Conservation (phyloP, 2,888 invertebrate species). For the Panorpa germanica region DNA sequence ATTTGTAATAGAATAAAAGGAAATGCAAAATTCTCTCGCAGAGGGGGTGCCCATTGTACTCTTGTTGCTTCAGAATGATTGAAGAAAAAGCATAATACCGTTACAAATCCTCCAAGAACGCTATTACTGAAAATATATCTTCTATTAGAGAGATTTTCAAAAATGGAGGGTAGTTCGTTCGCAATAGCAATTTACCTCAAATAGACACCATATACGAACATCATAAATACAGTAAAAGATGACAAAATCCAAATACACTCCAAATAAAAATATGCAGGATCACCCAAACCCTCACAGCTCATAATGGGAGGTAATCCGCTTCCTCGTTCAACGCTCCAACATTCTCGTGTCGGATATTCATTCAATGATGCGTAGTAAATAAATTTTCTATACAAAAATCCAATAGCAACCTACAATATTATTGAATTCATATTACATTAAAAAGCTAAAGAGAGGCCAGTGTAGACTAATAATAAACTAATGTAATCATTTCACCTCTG, state of each 20-base stretch:
- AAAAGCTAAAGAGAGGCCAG: too few relatives aligned
- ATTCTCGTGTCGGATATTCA: slow-evolving; percentile 17
- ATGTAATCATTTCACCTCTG: slow-evolving; percentile 38
- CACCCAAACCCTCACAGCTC: slow-evolving; percentile 63
- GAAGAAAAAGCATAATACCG: slow-evolving; percentile 52
- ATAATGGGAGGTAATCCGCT: slow-evolving; percentile 36
- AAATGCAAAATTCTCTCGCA: slow-evolving; percentile 72
- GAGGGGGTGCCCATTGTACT: slow-evolving; percentile 72
- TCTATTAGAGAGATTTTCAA: too few relatives aligned
- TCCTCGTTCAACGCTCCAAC: slow-evolving; percentile 36
- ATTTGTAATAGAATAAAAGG: slow-evolving; percentile 61
- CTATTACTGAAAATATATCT: slow-evolving; percentile 34
- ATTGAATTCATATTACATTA: too few relatives aligned
- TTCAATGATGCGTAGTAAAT: slow-evolving; percentile 12
- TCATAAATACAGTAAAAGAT: slow-evolving; percentile 43
- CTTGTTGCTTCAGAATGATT: slow-evolving; percentile 72
- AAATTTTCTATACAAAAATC: slow-evolving; percentile 14
- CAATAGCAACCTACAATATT: slow-evolving; percentile 27
- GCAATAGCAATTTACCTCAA: slow-evolving; percentile 31
- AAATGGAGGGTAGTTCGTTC: slow-evolving; percentile 1
- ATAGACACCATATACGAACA: slow-evolving; percentile 47
- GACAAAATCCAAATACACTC: slow-evolving; percentile 57
- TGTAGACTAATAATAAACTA: slow-evolving; percentile 8
- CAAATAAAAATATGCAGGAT: slow-evolving; percentile 67
- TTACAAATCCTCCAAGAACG: slow-evolving; percentile 50